phyloP scores from a whole-genome alignment of 1,140 invertebrate species.

The Arctopsyche grandis region DNA sequence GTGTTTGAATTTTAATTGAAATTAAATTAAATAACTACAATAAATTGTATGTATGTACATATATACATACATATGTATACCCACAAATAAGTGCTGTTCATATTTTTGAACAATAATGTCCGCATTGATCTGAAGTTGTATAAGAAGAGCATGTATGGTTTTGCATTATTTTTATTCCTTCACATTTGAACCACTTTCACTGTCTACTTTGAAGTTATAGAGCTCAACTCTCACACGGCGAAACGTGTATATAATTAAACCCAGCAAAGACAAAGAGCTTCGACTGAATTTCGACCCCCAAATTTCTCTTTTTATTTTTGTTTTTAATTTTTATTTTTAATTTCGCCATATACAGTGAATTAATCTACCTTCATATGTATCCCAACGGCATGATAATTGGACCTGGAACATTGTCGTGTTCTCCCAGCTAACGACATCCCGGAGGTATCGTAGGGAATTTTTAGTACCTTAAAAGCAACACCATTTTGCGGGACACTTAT shows the following conservation, averaged over 20 bases:
- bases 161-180: too few species aligned
- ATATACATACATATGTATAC: background rate
- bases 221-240: background rate
- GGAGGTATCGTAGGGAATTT: slow-evolving; percentile 12
- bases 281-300: too few species aligned
- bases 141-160: too few species aligned
- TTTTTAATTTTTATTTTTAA: background rate
- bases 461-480: background rate
- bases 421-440: slow-evolving; percentile 2
- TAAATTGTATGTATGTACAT: too few species aligned
- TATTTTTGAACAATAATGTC: background rate
- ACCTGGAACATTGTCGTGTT: slow-evolving; percentile 19
- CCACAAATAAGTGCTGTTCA: background rate
- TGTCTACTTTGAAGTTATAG: background rate
- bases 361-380: slow-evolving; percentile 8
- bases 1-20: too few species aligned
- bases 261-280: background rate
- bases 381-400: slow-evolving; percentile 16
- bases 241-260: background rate
- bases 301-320: too few species aligned
- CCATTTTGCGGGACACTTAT: background rate
- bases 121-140: background rate
- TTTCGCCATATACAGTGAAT: background rate
- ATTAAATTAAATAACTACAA: too few species aligned
- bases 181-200: background rate